Evolutionary conservation across 2,113 vertebrate species (phyloP), one percentile per base, ranked within the genome.

Genomic region (Leiothrix lutea): DNA sequence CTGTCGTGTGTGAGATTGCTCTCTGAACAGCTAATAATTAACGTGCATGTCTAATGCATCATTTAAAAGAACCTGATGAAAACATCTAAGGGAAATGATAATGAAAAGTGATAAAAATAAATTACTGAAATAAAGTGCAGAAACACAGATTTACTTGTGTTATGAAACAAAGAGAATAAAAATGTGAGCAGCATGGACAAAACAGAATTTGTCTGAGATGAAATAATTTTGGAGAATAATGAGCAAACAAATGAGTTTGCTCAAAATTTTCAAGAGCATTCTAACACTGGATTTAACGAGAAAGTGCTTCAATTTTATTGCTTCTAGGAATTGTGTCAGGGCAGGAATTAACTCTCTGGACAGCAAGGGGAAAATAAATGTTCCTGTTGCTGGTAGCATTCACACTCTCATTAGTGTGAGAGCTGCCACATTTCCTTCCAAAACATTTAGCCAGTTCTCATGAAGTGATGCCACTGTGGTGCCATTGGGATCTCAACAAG

Each of bases 11-110:
- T 36, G 51, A 87, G 57, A 61, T 8, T 64, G 56, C 70, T 71
- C 26, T 51, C 61, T 81, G 80, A 92, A 26, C 65, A 82, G 62
- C 35, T 29, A 73, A 73, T 90, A 93, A 92, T 80, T 94, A 95
- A 83, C 24, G 26, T 8, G 1, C 19, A 65, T 3, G 12, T 78
- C 71, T 54, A 73, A 61, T 38, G 25, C 8, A 80, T 58, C 5
- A 0, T 80, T 90, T 70, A 70, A 86, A 54, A 74, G 35, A 73
- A 86, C 6, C 16, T 29, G n/a, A 87, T 57, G 53, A 66, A 96
- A 92, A 74, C 21, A 85, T 54, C 40, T 54, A 47, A 50, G 29
- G 36, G 65, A 61, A 72, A 79, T 29, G 0, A 60, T 81, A 91
- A 71, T 61, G 65, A 81, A 79, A 94, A 91, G 23, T 15, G 23